Base-by-base conservation (phyloP, 2,888 invertebrate genomes). In the Pristionchus mayeri region DNA sequence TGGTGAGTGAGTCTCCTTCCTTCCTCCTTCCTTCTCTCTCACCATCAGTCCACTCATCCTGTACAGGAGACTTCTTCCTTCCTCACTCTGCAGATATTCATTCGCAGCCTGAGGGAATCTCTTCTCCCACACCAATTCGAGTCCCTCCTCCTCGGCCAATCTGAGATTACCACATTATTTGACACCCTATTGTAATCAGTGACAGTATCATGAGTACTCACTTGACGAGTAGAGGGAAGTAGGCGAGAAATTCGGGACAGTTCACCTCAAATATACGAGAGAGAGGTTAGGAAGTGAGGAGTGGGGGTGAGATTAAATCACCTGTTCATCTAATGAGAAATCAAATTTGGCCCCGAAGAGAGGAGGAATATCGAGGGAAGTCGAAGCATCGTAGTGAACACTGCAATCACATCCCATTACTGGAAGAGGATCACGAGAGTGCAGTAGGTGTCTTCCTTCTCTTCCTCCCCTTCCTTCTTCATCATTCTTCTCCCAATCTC, bases 241-340 rank as follows among this genome's bases (percentile, higher is more conserved):
- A 96, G 24, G 98, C 97, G 85, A 99, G 94, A 94, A 98, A 99
- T 93, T 99, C 99, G 1, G 99, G 99, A 93, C 99, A 99, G 93
- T 99, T 96, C 0, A 99, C 98, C 11, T 97, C 30, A 50, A 30
- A 82, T 48, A 1, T 3, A 50, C 24, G 9, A 44, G 2, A 54
- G 11, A 16, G 21, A 79, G 3, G n/a, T 16, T 16, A 9, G 30
- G 27, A n/a, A 40, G 37, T 11, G 27, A 1, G 27, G 30, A 71
- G 27, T 11, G 27, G 37, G 27, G 11, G 71, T 18, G 2, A 34
- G 1, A 3, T 0, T 9, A n/a, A 40, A 18, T 4, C 16, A 80
- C 85, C 57, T 90, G 97, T 54, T 96, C 98, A 93, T 98, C 97
- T 89, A 99, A 94, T 92, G 96, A 95, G 93, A 99, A 99, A 93